Evolutionary conservation across 2,113 vertebrate species (phyloP), one percentile per base, ranked within the genome.

Genomic region (Aleadryas rufinucha): DNA sequence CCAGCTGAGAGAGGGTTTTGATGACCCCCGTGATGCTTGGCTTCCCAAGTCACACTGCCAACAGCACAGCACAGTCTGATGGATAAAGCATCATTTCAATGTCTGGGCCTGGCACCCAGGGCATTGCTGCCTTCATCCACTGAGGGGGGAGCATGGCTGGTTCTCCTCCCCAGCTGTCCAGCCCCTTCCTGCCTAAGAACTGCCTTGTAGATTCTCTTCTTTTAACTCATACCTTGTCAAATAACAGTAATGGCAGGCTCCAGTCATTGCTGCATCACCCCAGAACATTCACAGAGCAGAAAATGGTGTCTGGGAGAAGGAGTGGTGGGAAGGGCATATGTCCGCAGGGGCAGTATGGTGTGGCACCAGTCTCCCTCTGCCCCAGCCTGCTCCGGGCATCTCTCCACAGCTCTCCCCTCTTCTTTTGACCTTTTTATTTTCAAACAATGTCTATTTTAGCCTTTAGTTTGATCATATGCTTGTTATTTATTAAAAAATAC

Each of bases 11-110:
- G 16, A 10, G 10, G 10, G 10, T 49, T 75, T 39, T 7, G 2
- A 6, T 15, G 33, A 28, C 21, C 30, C 24, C 26, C 0, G 0
- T 42, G 44, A 8, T 31, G 44, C 24, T 13, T 0, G 0, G 9
- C 44, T 76, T 57, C 44, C 71, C 71, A 49, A 57, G 24, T 35
- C 70, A 50, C 0, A 0, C 20, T 35, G 20, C 42, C 16, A 35
- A 11, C 13, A 50, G 35, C 52, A 59, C 35, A 57, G 71, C 31
- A 56, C 1, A 0, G 7, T 57, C 35, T 42, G 31, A 33, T 53
- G 64, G 64, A n/a, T 47, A 45, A 53, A 54, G 28, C 69, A n/a
- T 13, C 24, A 41, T 75, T 49, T 26, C 53, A 37, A 31, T 50
- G 35, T 44, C 21, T 0, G 0, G 52, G 44, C 21, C 44, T 26